These are phyloP conservation scores for Thinocorus orbignyianus DNA, from an alignment of 2,113 vertebrate genomes.

Conservation along the genomic window DNA sequence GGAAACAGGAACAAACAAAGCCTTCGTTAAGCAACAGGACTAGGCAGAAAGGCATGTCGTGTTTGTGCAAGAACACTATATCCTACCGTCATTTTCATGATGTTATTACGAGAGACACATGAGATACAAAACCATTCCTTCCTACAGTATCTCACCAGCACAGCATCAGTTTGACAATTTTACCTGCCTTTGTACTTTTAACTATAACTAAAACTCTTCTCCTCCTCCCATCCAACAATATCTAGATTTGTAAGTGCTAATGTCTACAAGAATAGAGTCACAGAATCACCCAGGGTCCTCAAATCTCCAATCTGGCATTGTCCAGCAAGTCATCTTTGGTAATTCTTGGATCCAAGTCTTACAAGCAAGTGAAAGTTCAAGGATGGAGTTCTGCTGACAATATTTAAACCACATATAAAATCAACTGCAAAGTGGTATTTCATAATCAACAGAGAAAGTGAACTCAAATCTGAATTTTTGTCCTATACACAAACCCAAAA, in stretches of 20 bases:
- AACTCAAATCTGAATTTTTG: not conserved
- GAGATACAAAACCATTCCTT: not conserved
- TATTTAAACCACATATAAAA: not conserved
- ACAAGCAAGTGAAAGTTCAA: not conserved
- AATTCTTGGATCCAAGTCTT: not conserved
- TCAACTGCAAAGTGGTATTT: not conserved
- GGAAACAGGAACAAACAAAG: conserved; percentile 20
- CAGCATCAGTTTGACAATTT: not conserved
- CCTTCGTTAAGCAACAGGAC: not conserved
- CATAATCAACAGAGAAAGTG: not conserved
- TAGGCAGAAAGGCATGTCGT: not conserved
- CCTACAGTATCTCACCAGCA: not conserved
- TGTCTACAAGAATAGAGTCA: too few species aligned
- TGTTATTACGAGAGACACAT: not conserved
- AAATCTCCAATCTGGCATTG: not conserved
- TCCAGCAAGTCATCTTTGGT: not conserved
- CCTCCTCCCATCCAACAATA: not conserved
- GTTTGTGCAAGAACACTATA: not conserved
- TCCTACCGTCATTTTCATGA: not conserved
- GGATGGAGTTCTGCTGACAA: not conserved
- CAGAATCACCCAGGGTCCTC: not conserved
- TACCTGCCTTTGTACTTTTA: not conserved
- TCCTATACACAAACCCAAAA: not conserved
- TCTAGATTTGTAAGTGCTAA: not conserved
- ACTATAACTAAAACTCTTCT: not conserved